Percentiles rank a stretch among this genome's conserved stretches.
These are phyloP conservation scores for Zoanthus sociatus DNA, from an alignment of 92 coral and sea anemone species.

Conservation along the genomic window DNA sequence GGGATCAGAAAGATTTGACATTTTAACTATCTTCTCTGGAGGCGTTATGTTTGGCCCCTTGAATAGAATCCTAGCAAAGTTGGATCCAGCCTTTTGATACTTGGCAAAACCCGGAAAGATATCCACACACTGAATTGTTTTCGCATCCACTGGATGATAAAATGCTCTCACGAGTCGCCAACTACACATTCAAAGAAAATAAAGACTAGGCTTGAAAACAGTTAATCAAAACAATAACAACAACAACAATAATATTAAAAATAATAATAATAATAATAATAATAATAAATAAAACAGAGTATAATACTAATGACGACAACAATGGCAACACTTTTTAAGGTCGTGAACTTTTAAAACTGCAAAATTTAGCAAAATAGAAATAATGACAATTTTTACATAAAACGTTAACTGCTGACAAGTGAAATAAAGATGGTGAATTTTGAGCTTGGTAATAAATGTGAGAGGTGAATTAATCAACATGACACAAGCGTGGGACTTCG, in stretches of 20 bases:
- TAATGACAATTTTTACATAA: too few relatives aligned
- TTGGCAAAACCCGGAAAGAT: slow-evolving; percentile 35
- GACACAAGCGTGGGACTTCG: too few relatives aligned
- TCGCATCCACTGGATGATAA: slow-evolving; percentile 20
- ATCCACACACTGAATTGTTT: slow-evolving; percentile 21
- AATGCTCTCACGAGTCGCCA: slow-evolving; percentile 43
- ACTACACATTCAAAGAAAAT: background rate
- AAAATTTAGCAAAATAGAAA: too few relatives aligned
- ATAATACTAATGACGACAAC: background rate
- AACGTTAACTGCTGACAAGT: too few relatives aligned
- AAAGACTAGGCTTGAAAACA: background rate
- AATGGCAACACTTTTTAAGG: background rate
- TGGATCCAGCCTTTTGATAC: slow-evolving; percentile 8
- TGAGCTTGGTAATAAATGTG: too few relatives aligned
- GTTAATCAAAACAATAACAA: too few relatives aligned
- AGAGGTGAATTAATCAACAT: too few relatives aligned
- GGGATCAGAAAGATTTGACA: background rate
- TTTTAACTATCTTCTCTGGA: slow-evolving; percentile 2
- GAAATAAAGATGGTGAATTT: too few relatives aligned
- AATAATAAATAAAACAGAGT: background rate
- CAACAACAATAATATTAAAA: too few relatives aligned
- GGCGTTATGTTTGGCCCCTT: background rate
- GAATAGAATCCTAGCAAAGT: background rate
- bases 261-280: background rate
- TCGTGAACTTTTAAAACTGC: too few relatives aligned